Conservation (phyloP, 2,113 vertebrate genomes). For the Atlantisia rogersi region DNA sequence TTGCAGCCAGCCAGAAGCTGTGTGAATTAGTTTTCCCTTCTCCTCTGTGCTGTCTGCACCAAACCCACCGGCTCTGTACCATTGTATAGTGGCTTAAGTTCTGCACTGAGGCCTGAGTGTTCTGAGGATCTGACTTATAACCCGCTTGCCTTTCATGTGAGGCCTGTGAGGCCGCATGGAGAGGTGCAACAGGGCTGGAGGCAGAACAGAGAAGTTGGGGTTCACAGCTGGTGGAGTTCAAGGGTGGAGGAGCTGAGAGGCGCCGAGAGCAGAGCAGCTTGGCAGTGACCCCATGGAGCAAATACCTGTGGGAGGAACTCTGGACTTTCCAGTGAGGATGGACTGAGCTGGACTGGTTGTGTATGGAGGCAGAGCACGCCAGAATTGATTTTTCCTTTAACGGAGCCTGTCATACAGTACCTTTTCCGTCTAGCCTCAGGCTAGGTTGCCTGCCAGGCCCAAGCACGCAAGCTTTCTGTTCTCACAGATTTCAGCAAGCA, state of each 20-base stretch:
- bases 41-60: neutral
- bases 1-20: neutral
- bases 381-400: neutral
- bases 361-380: neutral
- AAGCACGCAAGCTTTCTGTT: neutral
- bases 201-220: neutral
- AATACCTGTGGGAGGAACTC: neutral
- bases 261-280: neutral
- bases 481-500: neutral
- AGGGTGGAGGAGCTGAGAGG: neutral
- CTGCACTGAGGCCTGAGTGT: neutral
- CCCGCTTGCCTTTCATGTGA: neutral
- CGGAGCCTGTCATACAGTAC: neutral
- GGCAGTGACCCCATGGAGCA: fast-evolving
- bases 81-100: neutral
- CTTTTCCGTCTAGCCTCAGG: neutral
- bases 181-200: neutral
- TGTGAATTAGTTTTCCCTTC: neutral
- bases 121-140: neutral
- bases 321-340: neutral
- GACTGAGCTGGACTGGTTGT: neutral
- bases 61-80: neutral
- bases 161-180: neutral
- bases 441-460: neutral
- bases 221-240: neutral